Conservation (phyloP, 2,888 invertebrate genomes). For the Drosophila suboccidentalis region DNA sequence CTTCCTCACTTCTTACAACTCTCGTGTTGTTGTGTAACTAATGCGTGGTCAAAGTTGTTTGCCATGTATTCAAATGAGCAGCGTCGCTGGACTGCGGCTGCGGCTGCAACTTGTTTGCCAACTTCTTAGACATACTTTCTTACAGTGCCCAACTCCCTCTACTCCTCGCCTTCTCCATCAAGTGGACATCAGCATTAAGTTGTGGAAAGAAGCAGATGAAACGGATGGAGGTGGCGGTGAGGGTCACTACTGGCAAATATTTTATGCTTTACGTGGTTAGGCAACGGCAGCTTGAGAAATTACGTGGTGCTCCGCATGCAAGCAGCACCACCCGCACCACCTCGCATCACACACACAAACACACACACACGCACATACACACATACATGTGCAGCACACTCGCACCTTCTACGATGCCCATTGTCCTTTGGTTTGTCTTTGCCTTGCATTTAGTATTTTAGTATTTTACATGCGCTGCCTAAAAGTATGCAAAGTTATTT, state of each 20-base stretch:
- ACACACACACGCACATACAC: slow-evolving; percentile 1
- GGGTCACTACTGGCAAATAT: slow-evolving; percentile 63
- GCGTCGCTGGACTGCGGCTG: slow-evolving; percentile 50
- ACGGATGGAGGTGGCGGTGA: background rate
- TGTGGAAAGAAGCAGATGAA: background rate
- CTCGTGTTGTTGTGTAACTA: slow-evolving; percentile 67
- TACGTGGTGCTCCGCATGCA: slow-evolving; percentile 71
- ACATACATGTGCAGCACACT: background rate
- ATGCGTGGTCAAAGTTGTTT: slow-evolving; percentile 80
- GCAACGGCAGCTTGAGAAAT: slow-evolving; percentile 79
- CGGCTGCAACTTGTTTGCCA: slow-evolving; percentile 71
- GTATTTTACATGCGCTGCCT: slow-evolving; percentile 77
- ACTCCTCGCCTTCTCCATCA: background rate
- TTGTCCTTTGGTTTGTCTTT: slow-evolving; percentile 57
- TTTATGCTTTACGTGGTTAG: slow-evolving; percentile 81
- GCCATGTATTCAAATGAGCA: slow-evolving; percentile 78
- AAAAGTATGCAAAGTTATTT: slow-evolving; percentile 81
- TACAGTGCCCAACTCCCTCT: slow-evolving; percentile 14
- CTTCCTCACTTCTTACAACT: background rate
- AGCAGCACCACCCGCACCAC: slow-evolving; percentile 4
- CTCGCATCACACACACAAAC: slow-evolving; percentile 1
- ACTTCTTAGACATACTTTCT: slow-evolving; percentile 79
- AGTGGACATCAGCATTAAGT: slow-evolving; percentile 41
- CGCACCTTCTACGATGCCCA: slow-evolving; percentile 29
- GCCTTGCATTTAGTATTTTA: slow-evolving; percentile 58